Evolutionary conservation across 2,888 invertebrate genomes (phyloP), one percentile per base, ranked within the genome.

Genomic region (Phania funesta): DNA sequence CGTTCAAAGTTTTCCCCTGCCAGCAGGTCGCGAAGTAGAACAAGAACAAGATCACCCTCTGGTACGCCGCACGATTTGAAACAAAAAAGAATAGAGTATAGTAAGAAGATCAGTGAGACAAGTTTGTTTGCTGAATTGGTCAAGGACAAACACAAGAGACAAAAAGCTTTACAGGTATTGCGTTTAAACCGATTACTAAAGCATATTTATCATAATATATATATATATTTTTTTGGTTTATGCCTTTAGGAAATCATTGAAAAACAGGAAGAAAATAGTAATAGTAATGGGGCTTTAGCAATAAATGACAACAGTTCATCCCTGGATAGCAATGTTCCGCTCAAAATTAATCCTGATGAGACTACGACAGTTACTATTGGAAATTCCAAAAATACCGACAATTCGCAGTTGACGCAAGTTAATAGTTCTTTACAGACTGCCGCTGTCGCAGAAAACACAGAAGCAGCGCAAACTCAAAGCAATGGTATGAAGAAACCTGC

Each of bases 51-150:
- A 3, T 91, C 92, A 1, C 89, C 91, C 1, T 92, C 92, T 7
- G 90, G 90, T 20, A 81, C 87, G 8, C 86, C 89, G 2, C 87
- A 88, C 13, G 90, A 89, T 62, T 84, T 89, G 1, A 90, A 89
- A 60, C 86, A 87, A 41, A 92, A 93, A 67, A 93, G 92, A 84
- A 93, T 94, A 73, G 93, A 94, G 88, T 92, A 94, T 84, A 94
- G 94, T 84, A 95, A 96, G 87, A 97, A 97, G 90, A 96, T 97
- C 88, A 95, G 95, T 68, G 96, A 96, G 86, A 97, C 97, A 8
- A 97, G 97, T 89, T 92, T 97, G 11, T 97, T 97, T 89, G 97
- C 97, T 0, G 96, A 97, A 91, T 92, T 97, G 80, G 96, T 97
- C 13, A 97, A 97, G 88, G 96, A 96, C 87, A 94, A 95, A 85